These are phyloP conservation scores for Stichodactyla helianthus DNA, from an alignment of 64 coral and sea anemone species.

Conservation along the genomic window DNA sequence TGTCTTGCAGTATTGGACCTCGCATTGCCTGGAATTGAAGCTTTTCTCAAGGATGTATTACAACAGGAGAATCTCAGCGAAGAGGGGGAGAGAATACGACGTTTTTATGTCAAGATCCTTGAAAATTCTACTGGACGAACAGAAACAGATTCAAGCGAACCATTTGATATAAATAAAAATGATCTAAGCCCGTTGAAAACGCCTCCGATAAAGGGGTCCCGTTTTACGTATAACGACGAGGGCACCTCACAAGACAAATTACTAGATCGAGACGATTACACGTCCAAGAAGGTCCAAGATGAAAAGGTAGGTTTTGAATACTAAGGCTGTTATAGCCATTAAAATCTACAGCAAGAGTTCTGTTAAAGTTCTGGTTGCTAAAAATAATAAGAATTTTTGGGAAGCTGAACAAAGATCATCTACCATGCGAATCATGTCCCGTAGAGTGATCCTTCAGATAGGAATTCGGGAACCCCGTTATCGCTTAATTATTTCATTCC, in stretches of 20 bases:
- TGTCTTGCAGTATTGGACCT: slow-evolving; percentile 16
- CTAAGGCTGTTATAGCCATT: neutral
- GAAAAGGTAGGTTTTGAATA: neutral
- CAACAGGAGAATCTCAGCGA: slow-evolving; percentile 6
- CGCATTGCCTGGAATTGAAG: slow-evolving; percentile 21
- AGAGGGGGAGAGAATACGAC: slow-evolving; percentile 6
- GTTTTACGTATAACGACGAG: neutral
- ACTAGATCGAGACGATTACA: neutral
- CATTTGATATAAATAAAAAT: slow-evolving; percentile 10
- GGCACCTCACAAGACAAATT: neutral
- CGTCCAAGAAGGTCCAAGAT: neutral
- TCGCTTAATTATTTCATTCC: neutral
- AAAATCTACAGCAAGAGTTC: neutral
- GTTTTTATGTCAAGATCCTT: neutral
- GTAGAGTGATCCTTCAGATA: neutral
- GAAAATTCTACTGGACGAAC: slow-evolving; percentile 5
- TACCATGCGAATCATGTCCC: neutral
- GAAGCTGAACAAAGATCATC: neutral
- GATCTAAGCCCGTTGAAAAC: neutral
- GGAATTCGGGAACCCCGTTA: neutral
- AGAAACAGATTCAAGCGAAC: neutral
- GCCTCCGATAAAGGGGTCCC: neutral
- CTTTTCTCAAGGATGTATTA: slow-evolving; percentile 17
- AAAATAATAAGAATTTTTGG: neutral
- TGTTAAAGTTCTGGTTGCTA: neutral